These are phyloP conservation scores for Calidris pugnax DNA, from an alignment of 2,113 vertebrate genomes.

Conservation along the genomic window DNA sequence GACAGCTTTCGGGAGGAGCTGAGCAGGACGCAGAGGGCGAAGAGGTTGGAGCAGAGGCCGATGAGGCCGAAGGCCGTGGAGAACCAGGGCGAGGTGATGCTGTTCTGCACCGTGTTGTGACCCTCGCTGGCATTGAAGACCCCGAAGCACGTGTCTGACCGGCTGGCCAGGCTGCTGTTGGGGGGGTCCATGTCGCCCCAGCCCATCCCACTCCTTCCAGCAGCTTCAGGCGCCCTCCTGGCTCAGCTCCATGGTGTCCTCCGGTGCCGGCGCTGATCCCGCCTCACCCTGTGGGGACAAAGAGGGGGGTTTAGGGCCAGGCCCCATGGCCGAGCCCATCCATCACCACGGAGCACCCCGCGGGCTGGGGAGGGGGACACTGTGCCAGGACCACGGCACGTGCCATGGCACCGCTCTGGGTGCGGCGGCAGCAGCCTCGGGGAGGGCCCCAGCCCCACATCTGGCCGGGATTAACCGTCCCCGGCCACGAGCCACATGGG, in stretches of 20 bases:
- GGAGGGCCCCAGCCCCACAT: background rate
- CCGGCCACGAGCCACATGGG: accelerated
- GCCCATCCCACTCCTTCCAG: background rate
- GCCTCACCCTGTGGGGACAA: background rate
- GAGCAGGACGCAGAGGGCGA: conserved; percentile 85
- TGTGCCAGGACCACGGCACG: accelerated
- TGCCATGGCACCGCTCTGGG: accelerated
- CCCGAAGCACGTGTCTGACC: conserved; percentile 44
- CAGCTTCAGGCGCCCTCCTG: background rate
- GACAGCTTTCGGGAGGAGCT: conserved; percentile 76
- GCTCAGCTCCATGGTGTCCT: background rate
- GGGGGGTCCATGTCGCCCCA: background rate
- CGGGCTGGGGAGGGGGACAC: too few species aligned
- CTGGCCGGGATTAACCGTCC: background rate
- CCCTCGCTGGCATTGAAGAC: background rate
- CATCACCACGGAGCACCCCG: background rate
- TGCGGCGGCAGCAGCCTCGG: accelerated
- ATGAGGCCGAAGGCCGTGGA: conserved; percentile 78
- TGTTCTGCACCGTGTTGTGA: background rate
- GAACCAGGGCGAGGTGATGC: conserved; percentile 80
- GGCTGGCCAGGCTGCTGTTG: background rate
- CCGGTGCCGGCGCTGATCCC: accelerated
- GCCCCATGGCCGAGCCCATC: too few species aligned
- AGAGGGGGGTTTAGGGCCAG: background rate
- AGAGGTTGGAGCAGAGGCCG: conserved; percentile 90